Evolutionary conservation across 2,797 vertebrate species (phyloP), one percentile per base, ranked within the genome.

Genomic region (Typhlichthys subterraneus): DNA sequence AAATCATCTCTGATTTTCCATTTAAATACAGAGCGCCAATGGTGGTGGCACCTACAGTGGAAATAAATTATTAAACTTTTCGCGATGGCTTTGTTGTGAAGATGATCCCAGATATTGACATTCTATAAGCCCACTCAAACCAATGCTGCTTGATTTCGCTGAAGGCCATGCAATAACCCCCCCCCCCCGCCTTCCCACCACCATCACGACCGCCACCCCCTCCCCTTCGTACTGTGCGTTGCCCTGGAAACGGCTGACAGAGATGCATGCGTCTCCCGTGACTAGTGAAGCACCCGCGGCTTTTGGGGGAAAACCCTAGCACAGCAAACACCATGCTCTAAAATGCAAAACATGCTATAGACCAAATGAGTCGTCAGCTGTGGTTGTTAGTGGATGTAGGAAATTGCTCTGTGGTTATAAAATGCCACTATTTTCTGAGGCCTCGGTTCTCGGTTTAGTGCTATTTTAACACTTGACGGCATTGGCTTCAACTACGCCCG

Each of bases 1-100:
- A 23, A 23, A 23, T 23, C 23, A 29, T 29, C 23, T 29, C 4
- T 4, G 23, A 29, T 29, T 29, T 29, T 29, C 23, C 23, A 3
- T 4, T 29, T 29, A 29, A 29, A 4, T 38, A 38, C 33, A 38
- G 33, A 38, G 8, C 7, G 33, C 33, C 33, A 38, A 6, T 9
- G 33, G 33, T 5, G 33, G 33, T 8, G 7, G 5, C 13, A 19
- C 4, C 72, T 29, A 1, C 0, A 45, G 15, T 4, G 52, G 11
- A 81, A 87, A 85, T 81, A 76, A 60, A 77, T 23, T 0, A 29
- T 89, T 88, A 82, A 84, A 75, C 83, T 38, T 86, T 87, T 87
- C 19, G 31, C 23, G 1, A 48, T 0, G 13, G 47, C 67, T 72
- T 46, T 48, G 57, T 67, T n/a, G 14, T 29, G 31, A 63, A 38